Percentiles rank a stretch among this genome's conserved stretches.
Conservation (phyloP, 2,797 vertebrate species). For the Spea hammondii region DNA sequence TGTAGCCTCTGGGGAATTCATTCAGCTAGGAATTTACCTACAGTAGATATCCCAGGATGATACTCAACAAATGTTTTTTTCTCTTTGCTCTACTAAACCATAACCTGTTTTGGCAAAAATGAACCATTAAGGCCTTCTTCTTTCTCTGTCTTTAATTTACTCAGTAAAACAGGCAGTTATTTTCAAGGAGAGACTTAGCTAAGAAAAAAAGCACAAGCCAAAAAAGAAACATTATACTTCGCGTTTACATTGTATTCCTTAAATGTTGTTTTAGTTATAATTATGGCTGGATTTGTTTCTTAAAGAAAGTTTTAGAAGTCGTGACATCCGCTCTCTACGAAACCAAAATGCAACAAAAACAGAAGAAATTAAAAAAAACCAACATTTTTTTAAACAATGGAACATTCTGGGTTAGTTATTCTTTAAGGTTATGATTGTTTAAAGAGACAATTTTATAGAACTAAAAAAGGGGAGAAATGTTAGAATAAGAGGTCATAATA, state of each 20-base stretch:
- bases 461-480: too few relatives aligned
- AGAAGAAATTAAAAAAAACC: neutral
- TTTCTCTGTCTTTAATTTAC: conserved; percentile 47
- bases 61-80: conserved; percentile 52
- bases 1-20: conserved; percentile 35
- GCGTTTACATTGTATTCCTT: neutral
- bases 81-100: conserved; percentile 52
- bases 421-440: too few relatives aligned
- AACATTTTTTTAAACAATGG: too few relatives aligned
- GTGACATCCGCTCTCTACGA: neutral
- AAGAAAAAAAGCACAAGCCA: conserved; percentile 4
- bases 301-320: neutral
- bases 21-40: conserved; percentile 48
- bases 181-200: conserved; percentile 10
- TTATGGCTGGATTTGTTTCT: neutral
- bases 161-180: conserved; percentile 24
- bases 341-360: neutral
- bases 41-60: conserved; percentile 44
- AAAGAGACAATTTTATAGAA: too few relatives aligned
- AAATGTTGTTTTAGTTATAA: conserved; percentile 4
- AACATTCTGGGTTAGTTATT: too few relatives aligned
- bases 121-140: conserved; percentile 49
- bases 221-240: conserved; percentile 7
- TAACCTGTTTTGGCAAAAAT: conserved; percentile 53
- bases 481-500: too few relatives aligned